Evolutionary conservation across 2,797 vertebrate species (phyloP).

Genomic region (Hemibagrus guttatus): DNA sequence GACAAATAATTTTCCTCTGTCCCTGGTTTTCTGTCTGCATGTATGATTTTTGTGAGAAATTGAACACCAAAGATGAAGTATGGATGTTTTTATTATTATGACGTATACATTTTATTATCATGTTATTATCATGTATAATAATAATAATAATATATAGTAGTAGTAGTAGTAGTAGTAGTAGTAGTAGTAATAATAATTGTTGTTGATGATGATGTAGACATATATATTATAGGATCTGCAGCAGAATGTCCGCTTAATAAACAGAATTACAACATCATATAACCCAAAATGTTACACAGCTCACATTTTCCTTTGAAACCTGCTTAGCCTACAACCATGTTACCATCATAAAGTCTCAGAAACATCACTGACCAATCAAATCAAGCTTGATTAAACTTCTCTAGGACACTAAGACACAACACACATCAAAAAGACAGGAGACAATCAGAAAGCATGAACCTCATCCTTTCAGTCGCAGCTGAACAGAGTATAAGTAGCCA

Average conservation of each 20-base stretch:
- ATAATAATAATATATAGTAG: neutral
- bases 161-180: neutral
- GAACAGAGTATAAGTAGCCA: constrained; percentile 66
- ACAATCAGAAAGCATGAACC: constrained; percentile 73
- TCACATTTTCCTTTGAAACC: neutral
- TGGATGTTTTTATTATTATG: neutral
- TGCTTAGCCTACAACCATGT: constrained; percentile 5
- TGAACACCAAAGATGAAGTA: neutral
- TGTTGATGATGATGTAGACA: neutral
- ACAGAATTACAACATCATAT: neutral
- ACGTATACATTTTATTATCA: too few relatives aligned
- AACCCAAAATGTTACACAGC: neutral
- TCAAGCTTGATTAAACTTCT: constrained; percentile 82
- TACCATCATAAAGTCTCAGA: constrained; percentile 18
- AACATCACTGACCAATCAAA: constrained; percentile 71
- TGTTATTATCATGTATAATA: neutral
- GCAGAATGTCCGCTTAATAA: neutral
- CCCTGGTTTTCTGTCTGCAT: constrained; percentile 22
- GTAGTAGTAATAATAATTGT: neutral
- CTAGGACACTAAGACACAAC: constrained; percentile 80
- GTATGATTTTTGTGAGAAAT: constrained; percentile 36
- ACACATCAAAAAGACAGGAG: constrained; percentile 77
- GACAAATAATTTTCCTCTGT: constrained; percentile 45
- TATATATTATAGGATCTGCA: neutral
- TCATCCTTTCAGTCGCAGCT: constrained; percentile 65